Percentiles rank a stretch among this genome's conserved stretches.
Conservation (phyloP, 2,113 vertebrate genomes). For the Talpa occidentalis region DNA sequence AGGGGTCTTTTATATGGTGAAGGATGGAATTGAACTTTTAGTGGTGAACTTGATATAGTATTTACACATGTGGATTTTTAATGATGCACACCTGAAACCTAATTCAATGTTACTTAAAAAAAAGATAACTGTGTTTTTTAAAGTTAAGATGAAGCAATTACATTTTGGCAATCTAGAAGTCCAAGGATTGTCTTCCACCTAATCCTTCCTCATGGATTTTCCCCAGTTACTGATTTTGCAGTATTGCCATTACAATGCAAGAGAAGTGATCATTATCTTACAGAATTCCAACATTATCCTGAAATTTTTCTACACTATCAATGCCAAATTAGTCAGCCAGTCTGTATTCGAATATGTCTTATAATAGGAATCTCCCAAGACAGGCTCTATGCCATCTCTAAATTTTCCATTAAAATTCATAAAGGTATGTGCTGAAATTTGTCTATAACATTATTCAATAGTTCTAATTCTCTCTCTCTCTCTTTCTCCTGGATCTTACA, state of each 20-base stretch:
- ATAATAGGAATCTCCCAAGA: neutral
- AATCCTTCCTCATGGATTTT: neutral
- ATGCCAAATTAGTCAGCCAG: neutral
- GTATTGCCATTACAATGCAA: neutral
- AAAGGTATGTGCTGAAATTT: neutral
- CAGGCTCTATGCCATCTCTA: neutral
- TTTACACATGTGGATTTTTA: too few species aligned
- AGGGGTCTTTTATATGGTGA: too few species aligned
- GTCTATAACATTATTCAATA: neutral
- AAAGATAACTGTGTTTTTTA: neutral
- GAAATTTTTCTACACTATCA: neutral
- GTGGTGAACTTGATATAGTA: too few species aligned
- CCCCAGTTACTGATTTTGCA: neutral
- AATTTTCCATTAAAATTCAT: conserved; percentile 5
- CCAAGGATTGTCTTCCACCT: neutral
- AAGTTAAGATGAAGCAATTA: neutral
- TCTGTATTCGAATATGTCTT: neutral
- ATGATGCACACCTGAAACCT: neutral
- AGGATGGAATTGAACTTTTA: too few species aligned
- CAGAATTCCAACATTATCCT: neutral
- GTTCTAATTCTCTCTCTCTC: neutral
- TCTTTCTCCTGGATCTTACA: neutral
- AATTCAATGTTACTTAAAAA: neutral
- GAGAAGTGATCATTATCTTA: neutral
- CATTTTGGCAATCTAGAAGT: neutral